phyloP scores from a whole-genome alignment of 2,888 invertebrate genomes.

The Megaustenia siamemsis region DNA sequence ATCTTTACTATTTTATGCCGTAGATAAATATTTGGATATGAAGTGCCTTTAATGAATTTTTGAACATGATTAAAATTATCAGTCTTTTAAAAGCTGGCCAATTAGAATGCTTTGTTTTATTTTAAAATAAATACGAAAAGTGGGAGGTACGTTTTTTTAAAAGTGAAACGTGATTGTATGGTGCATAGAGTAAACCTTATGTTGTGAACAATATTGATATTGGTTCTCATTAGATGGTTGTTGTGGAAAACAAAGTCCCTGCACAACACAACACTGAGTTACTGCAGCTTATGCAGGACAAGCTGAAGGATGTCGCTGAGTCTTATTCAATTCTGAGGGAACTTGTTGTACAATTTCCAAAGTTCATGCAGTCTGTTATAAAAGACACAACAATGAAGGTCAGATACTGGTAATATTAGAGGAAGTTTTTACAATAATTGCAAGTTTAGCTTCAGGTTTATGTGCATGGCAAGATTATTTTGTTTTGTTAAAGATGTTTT shows the following conservation, averaged over 20 bases:
- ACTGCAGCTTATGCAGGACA: neutral
- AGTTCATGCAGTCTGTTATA: neutral
- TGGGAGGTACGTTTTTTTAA: too few species aligned
- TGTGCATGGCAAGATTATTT: too few species aligned
- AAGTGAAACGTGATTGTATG: too few species aligned
- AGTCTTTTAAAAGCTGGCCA: too few species aligned
- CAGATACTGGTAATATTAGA: neutral
- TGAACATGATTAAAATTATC: too few species aligned
- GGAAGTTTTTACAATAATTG: neutral
- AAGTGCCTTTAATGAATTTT: too few species aligned
- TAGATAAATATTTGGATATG: neutral
- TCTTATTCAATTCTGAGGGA: slow-evolving; percentile 5
- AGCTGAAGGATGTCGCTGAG: neutral
- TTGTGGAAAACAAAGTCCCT: slow-evolving; percentile 26
- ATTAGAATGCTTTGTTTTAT: too few species aligned
- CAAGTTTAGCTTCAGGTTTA: too few species aligned
- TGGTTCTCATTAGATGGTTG: slow-evolving; percentile 23
- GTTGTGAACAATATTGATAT: neutral
- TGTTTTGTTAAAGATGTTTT: too few species aligned
- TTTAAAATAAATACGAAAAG: too few species aligned
- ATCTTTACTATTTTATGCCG: too few species aligned
- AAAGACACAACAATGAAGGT: slow-evolving; percentile 2
- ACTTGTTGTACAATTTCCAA: neutral
- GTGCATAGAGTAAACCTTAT: too few species aligned
- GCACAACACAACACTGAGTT: neutral